Evolutionary conservation across 1,140 invertebrate species (phyloP), one percentile per base, ranked within the genome.

Genomic region (Aphelinus atriplicis): DNA sequence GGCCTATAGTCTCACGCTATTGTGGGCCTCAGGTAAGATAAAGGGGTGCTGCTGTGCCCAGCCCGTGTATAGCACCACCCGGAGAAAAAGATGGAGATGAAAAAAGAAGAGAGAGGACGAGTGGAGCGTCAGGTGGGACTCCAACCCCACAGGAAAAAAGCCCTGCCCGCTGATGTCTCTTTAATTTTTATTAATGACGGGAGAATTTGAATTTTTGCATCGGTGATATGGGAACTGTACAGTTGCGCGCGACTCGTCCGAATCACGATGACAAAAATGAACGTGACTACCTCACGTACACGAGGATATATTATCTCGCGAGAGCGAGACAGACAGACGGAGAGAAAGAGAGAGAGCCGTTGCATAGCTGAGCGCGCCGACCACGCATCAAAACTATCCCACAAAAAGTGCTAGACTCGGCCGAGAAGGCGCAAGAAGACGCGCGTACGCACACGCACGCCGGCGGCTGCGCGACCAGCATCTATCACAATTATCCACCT

Each of bases 181-280:
- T 88, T 88, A 88, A 88, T 88, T 88, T 87, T 88, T 88, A 88
- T 88, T 88, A 88, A 88, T 88, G 86, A 88, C 84, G 55, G 42
- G 69, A 65, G 78, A 84, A 87, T 88, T 87, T 88, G 85, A 88
- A 88, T 88, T 87, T 88, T 80, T 87, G 86, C 85, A 88, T 88
- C 81, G 77, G 81, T 87, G 86, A 88, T 88, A 88, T 88, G 86
- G 86, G 86, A 88, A 88, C 85, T 77, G 7, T 1, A 48, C 26
- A 26, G 26, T 26, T 26, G 26, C 26, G 26, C 26, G 26, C 26
- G 26, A 26, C 10, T n/a, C 55, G 65, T 56, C 9, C 7, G 46
- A 53, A 43, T 45, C 1, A 55, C 26, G 5, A 66, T 55, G 61
- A 55, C 50, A 48, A 61, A 53, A 55, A 55, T 26, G 43, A 43